Conservation (phyloP, 2,797 vertebrate species). For the Amazona finschi region DNA sequence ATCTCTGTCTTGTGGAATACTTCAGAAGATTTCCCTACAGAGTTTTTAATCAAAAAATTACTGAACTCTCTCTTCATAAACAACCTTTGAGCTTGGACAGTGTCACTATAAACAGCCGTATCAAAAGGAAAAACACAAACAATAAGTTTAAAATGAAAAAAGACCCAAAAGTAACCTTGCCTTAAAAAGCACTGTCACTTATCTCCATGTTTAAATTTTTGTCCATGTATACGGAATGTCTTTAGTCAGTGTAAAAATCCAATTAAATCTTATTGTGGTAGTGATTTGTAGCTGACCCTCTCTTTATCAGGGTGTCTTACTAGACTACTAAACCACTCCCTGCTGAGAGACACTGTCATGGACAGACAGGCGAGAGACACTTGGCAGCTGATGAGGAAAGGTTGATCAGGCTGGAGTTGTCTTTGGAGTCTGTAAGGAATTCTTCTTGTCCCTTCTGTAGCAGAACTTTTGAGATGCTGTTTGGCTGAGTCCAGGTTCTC, state of each 20-base stretch:
- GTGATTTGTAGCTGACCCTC: slow-evolving; percentile 3
- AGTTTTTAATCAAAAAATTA: not conserved
- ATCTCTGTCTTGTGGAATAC: not conserved
- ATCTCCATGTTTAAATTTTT: not conserved
- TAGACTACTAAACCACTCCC: slow-evolving; percentile 19
- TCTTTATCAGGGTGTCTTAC: not conserved
- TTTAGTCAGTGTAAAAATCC: not conserved
- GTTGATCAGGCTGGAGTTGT: not conserved
- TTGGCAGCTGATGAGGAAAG: not conserved
- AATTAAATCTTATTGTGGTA: slow-evolving; percentile 1
- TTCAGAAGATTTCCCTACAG: not conserved
- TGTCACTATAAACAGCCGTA: not conserved
- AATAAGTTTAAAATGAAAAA: not conserved
- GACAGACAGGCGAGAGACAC: not conserved
- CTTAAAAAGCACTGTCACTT: not conserved
- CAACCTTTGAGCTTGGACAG: not conserved
- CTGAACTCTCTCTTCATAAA: not conserved
- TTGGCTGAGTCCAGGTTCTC: not conserved
- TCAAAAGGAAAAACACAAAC: not conserved
- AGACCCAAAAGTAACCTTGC: not conserved
- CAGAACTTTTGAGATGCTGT: not conserved
- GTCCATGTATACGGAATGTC: not conserved
- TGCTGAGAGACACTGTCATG: not conserved
- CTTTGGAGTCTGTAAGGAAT: not conserved
- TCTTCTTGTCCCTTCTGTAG: not conserved